These are phyloP conservation scores for Platorchestia sp. DNA, from an alignment of 1,140 invertebrate species.

Conservation along the genomic window DNA sequence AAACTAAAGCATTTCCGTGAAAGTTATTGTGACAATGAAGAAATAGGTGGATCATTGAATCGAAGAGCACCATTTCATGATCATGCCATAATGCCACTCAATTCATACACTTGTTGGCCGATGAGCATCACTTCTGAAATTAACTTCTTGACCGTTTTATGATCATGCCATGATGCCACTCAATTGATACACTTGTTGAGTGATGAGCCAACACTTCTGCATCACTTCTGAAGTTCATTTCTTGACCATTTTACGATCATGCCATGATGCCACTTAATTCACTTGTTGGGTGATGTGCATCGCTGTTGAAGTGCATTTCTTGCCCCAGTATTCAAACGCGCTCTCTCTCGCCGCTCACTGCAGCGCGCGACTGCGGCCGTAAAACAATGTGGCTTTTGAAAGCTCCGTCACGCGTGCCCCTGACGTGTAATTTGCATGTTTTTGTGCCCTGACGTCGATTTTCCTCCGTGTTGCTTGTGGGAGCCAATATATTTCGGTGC, in stretches of 20 bases:
- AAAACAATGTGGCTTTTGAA: neutral
- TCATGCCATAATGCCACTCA: too few relatives aligned
- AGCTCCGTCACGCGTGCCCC: neutral
- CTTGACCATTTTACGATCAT: too few relatives aligned
- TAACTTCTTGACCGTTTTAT: too few relatives aligned
- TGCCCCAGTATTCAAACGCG: neutral
- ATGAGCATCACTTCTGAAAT: too few relatives aligned
- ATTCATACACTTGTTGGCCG: too few relatives aligned
- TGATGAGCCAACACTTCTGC: too few relatives aligned
- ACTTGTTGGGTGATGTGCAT: neutral
- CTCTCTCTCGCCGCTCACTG: neutral
- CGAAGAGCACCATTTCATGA: too few relatives aligned
- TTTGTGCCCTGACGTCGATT: neutral
- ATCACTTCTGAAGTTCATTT: too few relatives aligned
- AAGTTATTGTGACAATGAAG: too few relatives aligned
- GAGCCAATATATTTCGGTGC: constrained; percentile 41
- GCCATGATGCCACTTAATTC: neutral
- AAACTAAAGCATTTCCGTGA: too few relatives aligned
- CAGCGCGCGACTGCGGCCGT: neutral
- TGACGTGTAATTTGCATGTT: constrained; percentile 34
- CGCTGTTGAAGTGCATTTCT: neutral
- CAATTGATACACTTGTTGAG: too few relatives aligned
- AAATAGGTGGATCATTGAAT: too few relatives aligned
- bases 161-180: neutral
- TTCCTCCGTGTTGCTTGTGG: neutral